Evolutionary conservation across 1,140 invertebrate genomes (phyloP).

Genomic region (Solenopsis invicta): DNA sequence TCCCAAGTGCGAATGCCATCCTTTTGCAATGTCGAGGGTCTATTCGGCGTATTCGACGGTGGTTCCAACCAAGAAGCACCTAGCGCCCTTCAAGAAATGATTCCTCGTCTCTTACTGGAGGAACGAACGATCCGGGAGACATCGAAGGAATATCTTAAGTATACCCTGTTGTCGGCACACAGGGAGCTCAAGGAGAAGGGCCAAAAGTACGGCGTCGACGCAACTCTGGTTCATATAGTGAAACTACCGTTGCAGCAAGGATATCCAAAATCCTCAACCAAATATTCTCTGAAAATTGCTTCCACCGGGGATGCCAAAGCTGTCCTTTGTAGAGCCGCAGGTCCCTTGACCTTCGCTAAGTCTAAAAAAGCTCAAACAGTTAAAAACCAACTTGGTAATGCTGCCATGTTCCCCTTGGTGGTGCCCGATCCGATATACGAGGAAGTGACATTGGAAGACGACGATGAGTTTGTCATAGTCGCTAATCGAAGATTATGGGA

Average conservation of each 20-base stretch:
- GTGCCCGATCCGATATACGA: conserved; percentile 92
- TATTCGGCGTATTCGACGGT: conserved; percentile 94
- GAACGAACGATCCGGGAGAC: conserved; percentile 93
- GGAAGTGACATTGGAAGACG: conserved; percentile 92
- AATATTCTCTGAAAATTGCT: conserved; percentile 90
- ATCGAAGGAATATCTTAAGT: conserved; percentile 93
- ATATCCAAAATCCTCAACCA: conserved; percentile 80
- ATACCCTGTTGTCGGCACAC: conserved; percentile 92
- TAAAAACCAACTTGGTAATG: conserved; percentile 88
- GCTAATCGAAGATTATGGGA: conserved; percentile 93
- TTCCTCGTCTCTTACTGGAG: conserved; percentile 92
- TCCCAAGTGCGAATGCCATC: conserved; percentile 92
- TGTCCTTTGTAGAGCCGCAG: conserved; percentile 90
- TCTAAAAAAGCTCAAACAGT: conserved; percentile 80
- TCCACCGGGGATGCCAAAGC: conserved; percentile 91
- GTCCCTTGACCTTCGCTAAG: conserved; percentile 88
- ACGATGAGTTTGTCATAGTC: conserved; percentile 93
- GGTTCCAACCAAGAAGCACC: conserved; percentile 91
- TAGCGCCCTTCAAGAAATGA: conserved; percentile 90
- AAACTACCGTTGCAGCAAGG: conserved; percentile 86
- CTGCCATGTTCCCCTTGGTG: conserved; percentile 89
- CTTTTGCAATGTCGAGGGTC: conserved; percentile 92
- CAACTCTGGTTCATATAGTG: conserved; percentile 91
- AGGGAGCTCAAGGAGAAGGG: conserved; percentile 91
- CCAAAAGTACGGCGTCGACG: conserved; percentile 90